Base-by-base conservation (phyloP, 2,797 vertebrate genomes). In the Trematomus bernacchii region DNA sequence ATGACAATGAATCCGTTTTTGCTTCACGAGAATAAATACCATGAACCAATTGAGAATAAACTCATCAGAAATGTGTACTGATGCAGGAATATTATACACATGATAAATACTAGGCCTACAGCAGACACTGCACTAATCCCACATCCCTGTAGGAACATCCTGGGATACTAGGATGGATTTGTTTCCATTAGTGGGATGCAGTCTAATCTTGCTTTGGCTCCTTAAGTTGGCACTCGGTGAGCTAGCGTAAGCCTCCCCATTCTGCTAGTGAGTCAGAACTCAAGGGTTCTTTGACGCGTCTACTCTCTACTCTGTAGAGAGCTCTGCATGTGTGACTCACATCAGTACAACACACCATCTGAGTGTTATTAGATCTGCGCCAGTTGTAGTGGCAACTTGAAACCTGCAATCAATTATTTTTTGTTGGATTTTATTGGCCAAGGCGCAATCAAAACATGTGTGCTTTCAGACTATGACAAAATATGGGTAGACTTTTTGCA, bases 201-300 rank as follows among this genome's bases (percentile, higher is more conserved):
- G 64, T 63, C 42, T 79, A 55, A 80, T 77, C 62, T 76, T 54
- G 52, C 70, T 44, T 67, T 66, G 74, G 77, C 74, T 84, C 5
- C 42, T 51, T 16, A 65, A 52, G 1, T 59, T 48, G 64, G 65
- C 66, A 55, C 37, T 63, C 55, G 9, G 57, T 73, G 50, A 67
- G 19, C 53, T 57, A 46, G 51, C 8, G 1, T 71, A 74, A 77
- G 62, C 74, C 76, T 58, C 16, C 43, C 10, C 47, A 46, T 47
- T 61, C 66, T 65, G 60, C 43, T 52, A 19, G 50, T 46, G 67
- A 61, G 74, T 73, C 68, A 65, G 21, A 66, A 66, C 65, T 73
- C 40, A 51, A 48, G 21, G 64, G 69, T 44, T 66, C 68, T 76
- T 48, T 30, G 54, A 74, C 10, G 10, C 57, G 68, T 43, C 6